phyloP scores from a whole-genome alignment of 2,888 invertebrate genomes.

The Sinotaia quadrata region DNA sequence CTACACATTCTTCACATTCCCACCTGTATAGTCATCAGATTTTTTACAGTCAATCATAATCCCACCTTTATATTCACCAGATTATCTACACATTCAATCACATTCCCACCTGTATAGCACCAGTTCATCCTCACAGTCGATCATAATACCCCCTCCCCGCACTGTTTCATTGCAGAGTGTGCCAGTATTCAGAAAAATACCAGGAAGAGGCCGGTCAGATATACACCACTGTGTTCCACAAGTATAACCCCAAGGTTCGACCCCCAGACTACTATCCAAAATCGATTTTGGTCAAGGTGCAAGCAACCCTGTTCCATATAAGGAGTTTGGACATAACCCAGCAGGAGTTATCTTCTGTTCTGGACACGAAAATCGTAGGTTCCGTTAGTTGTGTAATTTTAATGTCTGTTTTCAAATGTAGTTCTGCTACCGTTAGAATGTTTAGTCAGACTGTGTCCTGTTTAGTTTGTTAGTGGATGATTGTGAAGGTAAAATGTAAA shows the following conservation, averaged over 20 bases:
- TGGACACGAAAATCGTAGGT: constrained; percentile 31
- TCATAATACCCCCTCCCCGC: neutral
- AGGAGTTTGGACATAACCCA: constrained; percentile 26
- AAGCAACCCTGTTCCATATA: constrained; percentile 31
- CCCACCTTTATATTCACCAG: neutral
- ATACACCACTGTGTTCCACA: constrained; percentile 44
- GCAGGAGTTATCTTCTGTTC: constrained; percentile 33
- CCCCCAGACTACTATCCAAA: constrained; percentile 37
- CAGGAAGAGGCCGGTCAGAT: constrained; percentile 44
- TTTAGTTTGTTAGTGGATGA: too few species aligned
- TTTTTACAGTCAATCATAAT: too few species aligned
- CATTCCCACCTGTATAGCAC: neutral
- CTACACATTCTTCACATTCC: too few species aligned
- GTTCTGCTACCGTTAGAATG: too few species aligned
- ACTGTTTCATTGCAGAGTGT: neutral
- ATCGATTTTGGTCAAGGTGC: constrained; percentile 29
- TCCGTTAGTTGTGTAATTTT: too few species aligned
- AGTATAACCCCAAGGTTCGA: constrained; percentile 40
- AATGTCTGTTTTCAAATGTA: too few species aligned
- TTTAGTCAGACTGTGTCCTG: too few species aligned
- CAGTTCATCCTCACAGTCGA: neutral
- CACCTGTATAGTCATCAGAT: too few species aligned
- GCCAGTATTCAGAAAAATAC: constrained; percentile 33
- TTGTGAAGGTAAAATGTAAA: too few species aligned
- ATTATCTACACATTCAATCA: neutral